phyloP scores from a whole-genome alignment of 2,888 invertebrate genomes.

The Sepiola atlantica region DNA sequence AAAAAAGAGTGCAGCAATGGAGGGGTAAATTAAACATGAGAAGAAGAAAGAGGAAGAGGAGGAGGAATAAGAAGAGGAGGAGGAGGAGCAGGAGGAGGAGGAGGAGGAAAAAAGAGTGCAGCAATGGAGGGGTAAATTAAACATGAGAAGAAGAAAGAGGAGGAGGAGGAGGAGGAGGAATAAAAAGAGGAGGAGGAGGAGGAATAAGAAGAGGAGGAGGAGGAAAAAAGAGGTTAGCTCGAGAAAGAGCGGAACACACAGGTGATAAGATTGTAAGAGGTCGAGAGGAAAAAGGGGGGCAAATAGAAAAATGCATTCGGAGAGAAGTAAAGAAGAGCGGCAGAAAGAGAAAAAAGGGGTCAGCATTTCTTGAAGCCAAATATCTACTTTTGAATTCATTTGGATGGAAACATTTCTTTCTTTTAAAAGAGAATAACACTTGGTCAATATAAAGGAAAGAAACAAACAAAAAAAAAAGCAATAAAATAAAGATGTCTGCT shows the following conservation, averaged over 20 bases:
- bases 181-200: too few relatives aligned
- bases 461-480: too few relatives aligned
- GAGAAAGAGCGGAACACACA: too few relatives aligned
- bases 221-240: background rate
- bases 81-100: background rate
- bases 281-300: background rate
- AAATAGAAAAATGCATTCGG: background rate
- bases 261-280: too few relatives aligned
- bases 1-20: background rate
- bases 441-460: background rate
- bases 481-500: background rate
- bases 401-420: background rate
- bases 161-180: background rate
- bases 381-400: background rate
- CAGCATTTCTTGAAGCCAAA: background rate
- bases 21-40: background rate
- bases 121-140: too few relatives aligned
- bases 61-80: background rate
- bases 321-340: background rate
- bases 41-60: background rate
- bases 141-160: background rate
- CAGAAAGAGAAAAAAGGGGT: background rate
- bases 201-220: background rate
- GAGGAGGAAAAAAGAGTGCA: background rate
- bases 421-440: slow-evolving; percentile 13